Base-by-base conservation (phyloP, 2,113 vertebrate species). In the Entelurus aequoreus region DNA sequence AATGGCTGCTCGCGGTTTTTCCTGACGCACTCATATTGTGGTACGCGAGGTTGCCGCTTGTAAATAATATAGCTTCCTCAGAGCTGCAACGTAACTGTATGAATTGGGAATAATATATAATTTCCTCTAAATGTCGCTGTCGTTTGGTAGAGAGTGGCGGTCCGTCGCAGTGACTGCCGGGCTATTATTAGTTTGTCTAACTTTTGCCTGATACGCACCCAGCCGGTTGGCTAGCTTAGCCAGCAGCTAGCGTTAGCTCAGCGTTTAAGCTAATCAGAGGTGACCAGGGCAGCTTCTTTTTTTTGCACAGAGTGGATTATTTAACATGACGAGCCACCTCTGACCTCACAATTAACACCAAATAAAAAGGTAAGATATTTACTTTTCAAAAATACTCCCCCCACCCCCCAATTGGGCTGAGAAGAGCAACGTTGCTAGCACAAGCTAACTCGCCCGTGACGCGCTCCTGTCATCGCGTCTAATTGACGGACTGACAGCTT, bases 11-110 rank as follows among this genome's bases (percentile, higher is more conserved):
- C 4, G n/a, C 16, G 12, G 48, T 3, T 2, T 28, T 21, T 37
- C 1, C 28, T 50, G 52, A 76, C 63, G 69, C 74, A 64, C 69
- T 3, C 10, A 7, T 51, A 9, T 54, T 10, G 63, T 12, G 48
- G 60, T 72, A 64, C 3, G 67, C 64, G 56, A 71, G 67, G 69
- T 82, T 66, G 77, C 75, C 76, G 85, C 54, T 72, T 85, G 81
- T 86, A 86, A 86, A 86, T 88, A 88, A 78, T 74, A 68, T 74
- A 85, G 77, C 48, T 12, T 46, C 12, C 42, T 76, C 48, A 68
- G 60, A 75, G 48, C 70, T 68, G 65, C 71, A 77, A 70, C 54
- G 68, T 28, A 59, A 71, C 65, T 75, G 74, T 58, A 47, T 60
- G 58, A 42, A 74, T 76, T 69, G 21, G 58, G 58, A 50, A 10